A percentile compares a stretch with the other conserved stretches of the same genome.
phyloP scores from a whole-genome alignment of 2,113 vertebrate species.

The Poicephalus meyeri region DNA sequence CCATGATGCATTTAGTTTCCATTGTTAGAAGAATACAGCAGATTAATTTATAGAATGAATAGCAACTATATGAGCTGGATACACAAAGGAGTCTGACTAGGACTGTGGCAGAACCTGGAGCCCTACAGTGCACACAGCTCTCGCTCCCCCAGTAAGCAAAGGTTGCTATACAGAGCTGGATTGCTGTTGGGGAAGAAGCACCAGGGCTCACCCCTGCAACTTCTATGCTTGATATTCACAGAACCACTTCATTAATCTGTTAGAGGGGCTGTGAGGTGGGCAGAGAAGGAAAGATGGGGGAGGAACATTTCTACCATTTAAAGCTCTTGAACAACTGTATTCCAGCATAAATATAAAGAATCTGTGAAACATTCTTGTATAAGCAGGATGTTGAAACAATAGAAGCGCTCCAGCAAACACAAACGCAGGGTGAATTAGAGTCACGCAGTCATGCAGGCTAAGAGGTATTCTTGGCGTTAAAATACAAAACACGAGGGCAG shows the following conservation, averaged over 20 bases:
- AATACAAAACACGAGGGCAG: not conserved
- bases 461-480: not conserved
- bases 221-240: not conserved
- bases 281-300: not conserved
- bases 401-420: not conserved
- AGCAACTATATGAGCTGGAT: not conserved
- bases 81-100: not conserved
- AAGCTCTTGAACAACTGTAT: not conserved
- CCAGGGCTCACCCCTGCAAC: not conserved
- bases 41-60: not conserved
- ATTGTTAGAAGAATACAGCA: not conserved
- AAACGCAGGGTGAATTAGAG: not conserved
- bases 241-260: not conserved
- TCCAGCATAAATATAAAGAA: not conserved
- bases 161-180: not conserved
- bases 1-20: not conserved
- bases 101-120: not conserved
- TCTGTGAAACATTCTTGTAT: not conserved
- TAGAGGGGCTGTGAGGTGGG: not conserved
- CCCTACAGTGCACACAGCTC: not conserved
- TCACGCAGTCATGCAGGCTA: not conserved
- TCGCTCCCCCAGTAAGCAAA: not conserved
- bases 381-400: not conserved
- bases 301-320: not conserved
- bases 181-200: not conserved